These are phyloP conservation scores for Hucho hucho DNA, from an alignment of 2,113 vertebrate species.

Conservation along the genomic window DNA sequence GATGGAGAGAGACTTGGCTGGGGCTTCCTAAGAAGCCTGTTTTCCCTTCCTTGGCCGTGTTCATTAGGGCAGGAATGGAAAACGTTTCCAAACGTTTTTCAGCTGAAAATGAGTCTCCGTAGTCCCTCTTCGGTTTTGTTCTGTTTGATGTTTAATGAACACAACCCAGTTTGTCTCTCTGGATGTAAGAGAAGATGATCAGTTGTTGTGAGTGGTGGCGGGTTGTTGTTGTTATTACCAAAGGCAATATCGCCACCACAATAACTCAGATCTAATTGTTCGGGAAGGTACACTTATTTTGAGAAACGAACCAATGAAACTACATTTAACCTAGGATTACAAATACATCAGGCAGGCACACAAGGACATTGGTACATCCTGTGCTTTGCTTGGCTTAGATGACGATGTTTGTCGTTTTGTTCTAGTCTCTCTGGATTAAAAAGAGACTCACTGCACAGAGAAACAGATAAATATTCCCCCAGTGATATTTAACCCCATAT, in stretches of 20 bases:
- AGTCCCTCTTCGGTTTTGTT: too few relatives aligned
- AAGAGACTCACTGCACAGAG: too few relatives aligned
- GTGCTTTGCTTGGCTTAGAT: conserved; percentile 25
- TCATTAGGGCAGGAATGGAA: too few relatives aligned
- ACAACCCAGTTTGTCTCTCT: conserved; percentile 19
- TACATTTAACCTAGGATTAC: conserved; percentile 65
- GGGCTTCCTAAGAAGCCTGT: too few relatives aligned
- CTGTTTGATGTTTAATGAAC: too few relatives aligned
- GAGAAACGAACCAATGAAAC: conserved; percentile 59
- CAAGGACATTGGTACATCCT: conserved; percentile 45
- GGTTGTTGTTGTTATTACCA: conserved; percentile 45
- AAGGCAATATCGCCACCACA: conserved; percentile 55
- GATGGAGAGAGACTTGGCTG: too few relatives aligned
- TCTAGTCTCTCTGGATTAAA: too few relatives aligned
- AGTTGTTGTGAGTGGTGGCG: conserved; percentile 24
- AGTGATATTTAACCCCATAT: neutral
- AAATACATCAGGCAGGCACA: conserved; percentile 44
- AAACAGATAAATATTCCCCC: neutral
- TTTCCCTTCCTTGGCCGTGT: too few relatives aligned
- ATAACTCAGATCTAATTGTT: conserved; percentile 54
- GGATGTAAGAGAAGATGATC: too few relatives aligned
- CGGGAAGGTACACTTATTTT: conserved; percentile 48
- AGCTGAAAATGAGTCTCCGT: too few relatives aligned
- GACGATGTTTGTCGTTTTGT: neutral
- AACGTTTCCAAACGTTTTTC: too few relatives aligned